These are phyloP conservation scores for Catharus minimus DNA, from an alignment of 2,113 vertebrate species.

Conservation along the genomic window DNA sequence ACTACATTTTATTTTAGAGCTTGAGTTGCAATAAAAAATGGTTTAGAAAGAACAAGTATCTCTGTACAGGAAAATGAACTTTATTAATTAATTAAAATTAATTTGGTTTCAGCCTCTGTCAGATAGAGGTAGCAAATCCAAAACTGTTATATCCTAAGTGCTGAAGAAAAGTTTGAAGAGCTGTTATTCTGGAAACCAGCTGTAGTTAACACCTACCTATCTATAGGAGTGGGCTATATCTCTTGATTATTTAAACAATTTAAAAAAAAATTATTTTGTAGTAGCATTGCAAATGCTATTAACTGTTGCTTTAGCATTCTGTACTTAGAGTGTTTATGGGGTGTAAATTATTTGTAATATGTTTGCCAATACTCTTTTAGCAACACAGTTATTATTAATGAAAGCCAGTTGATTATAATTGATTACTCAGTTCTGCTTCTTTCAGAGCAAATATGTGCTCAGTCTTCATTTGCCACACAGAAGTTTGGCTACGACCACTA, in stretches of 20 bases:
- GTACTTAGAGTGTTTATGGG: background rate
- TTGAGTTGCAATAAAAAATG: background rate
- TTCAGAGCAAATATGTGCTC: background rate
- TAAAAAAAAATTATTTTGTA: accelerated
- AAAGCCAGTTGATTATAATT: background rate
- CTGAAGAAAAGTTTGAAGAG: background rate
- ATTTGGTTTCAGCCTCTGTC: background rate
- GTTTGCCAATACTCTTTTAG: background rate
- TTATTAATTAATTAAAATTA: background rate
- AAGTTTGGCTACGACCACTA: background rate
- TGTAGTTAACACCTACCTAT: background rate
- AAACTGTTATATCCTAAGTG: background rate
- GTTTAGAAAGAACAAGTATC: background rate
- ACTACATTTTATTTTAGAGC: background rate
- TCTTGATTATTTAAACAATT: background rate
- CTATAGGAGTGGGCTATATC: background rate
- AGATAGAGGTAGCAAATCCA: background rate
- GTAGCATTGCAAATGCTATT: background rate
- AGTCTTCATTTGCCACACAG: background rate
- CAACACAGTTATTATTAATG: background rate
- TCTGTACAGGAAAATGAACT: background rate
- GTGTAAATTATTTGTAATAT: background rate
- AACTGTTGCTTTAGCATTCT: background rate
- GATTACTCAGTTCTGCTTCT: background rate
- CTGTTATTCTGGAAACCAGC: background rate